Conservation (phyloP, 1,140 invertebrate genomes). For the Philotrypesis tridentata region DNA sequence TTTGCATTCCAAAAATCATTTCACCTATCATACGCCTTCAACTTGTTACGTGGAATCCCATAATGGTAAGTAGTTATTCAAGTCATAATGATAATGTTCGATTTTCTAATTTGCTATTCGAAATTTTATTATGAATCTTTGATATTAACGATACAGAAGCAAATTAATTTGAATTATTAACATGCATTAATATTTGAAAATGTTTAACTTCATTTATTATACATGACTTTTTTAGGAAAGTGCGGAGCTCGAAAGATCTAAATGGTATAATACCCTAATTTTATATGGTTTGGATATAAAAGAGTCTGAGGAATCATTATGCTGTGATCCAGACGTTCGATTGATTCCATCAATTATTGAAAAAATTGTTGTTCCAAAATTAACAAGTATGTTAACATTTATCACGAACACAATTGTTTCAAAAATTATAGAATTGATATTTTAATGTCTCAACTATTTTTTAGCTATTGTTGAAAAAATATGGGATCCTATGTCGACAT, state of each 20-base stretch:
- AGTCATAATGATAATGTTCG: no score
- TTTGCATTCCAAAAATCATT: conserved; percentile 92
- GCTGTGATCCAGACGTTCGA: conserved; percentile 87
- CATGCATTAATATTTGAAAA: conserved; percentile 14
- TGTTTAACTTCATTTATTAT: conserved; percentile 30
- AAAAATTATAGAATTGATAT: conserved; percentile 30
- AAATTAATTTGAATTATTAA: neutral
- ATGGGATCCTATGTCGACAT: conserved; percentile 94
- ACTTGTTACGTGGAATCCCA: conserved; percentile 80
- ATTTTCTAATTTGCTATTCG: no score
- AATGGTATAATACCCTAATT: conserved; percentile 87
- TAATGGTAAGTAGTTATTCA: conserved; percentile 63
- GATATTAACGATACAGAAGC: no score
- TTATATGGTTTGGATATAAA: conserved; percentile 79
- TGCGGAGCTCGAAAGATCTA: conserved; percentile 87
- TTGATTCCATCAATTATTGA: conserved; percentile 90
- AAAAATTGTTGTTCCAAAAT: conserved; percentile 90
- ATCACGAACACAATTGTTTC: neutral
- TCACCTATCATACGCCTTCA: conserved; percentile 87
- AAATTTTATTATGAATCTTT: no score
- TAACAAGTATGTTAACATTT: conserved; percentile 79
- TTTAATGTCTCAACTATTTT: conserved; percentile 48
- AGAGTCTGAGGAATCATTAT: conserved; percentile 78
- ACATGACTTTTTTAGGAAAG: conserved; percentile 73
- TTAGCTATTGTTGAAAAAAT: conserved; percentile 86